phyloP scores from a whole-genome alignment of 2,797 vertebrate genomes.

The Rhinogobio ventralis region DNA sequence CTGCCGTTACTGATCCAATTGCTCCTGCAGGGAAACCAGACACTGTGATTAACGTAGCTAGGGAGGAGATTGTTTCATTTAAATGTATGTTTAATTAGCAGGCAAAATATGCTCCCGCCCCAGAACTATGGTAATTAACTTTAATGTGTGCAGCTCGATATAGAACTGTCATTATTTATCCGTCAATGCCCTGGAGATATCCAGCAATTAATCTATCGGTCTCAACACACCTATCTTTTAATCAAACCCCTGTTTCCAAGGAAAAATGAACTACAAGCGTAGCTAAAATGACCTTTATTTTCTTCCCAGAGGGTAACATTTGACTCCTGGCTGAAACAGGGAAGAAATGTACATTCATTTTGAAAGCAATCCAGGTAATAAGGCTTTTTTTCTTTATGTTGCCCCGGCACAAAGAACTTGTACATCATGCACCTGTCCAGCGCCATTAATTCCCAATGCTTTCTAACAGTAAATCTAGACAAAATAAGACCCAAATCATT shows the following conservation, averaged over 20 bases:
- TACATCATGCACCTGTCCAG: conserved; percentile 1
- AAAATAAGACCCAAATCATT: conserved; percentile 25
- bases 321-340: background rate
- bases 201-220: conserved; percentile 49
- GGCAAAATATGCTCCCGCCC: conserved; percentile 66
- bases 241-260: conserved; percentile 3
- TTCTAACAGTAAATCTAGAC: conserved; percentile 20
- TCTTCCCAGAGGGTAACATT: conserved; percentile 20
- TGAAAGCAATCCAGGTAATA: conserved; percentile 25
- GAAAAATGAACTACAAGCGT: background rate
- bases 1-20: conserved; percentile 55
- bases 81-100: conserved; percentile 70
- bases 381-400: conserved; percentile 25
- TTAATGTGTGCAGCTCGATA: conserved; percentile 58
- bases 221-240: conserved; percentile 26
- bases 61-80: conserved; percentile 65
- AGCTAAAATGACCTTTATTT: conserved; percentile 44
- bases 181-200: conserved; percentile 55
- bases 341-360: conserved; percentile 17
- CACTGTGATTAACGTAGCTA: conserved; percentile 64
- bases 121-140: conserved; percentile 58
- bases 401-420: background rate
- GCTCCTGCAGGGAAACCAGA: conserved; percentile 70
- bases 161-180: conserved; percentile 58
- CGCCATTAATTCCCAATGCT: background rate